A percentile compares a stretch with the other conserved stretches of the same genome.
phyloP scores from a whole-genome alignment of 1,140 invertebrate genomes.

The Trypoxylus dichotomus region DNA sequence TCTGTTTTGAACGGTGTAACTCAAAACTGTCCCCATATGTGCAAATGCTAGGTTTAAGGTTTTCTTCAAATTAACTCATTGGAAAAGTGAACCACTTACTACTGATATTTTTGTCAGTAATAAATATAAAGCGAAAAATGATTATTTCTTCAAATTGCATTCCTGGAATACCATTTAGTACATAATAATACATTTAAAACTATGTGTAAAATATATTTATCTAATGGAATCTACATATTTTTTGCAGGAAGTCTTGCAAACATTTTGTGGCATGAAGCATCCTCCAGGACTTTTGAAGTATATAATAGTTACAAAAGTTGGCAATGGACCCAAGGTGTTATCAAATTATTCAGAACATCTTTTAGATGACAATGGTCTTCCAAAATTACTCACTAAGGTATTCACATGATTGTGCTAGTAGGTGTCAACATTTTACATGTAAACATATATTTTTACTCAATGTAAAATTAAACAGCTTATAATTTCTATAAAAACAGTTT shows the following conservation, averaged over 20 bases:
- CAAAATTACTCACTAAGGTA: slow-evolving; percentile 41
- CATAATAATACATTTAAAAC: too few species aligned
- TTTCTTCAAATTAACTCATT: too few species aligned
- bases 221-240: background rate
- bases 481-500: background rate
- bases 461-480: background rate
- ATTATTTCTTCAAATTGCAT: too few species aligned
- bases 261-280: background rate
- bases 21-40: too few species aligned
- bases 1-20: too few species aligned
- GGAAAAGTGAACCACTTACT: too few species aligned
- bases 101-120: too few species aligned
- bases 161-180: too few species aligned
- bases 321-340: slow-evolving; percentile 66
- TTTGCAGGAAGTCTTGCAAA: background rate
- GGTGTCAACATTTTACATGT: background rate
- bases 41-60: too few species aligned
- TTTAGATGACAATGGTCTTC: slow-evolving; percentile 57
- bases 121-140: too few species aligned
- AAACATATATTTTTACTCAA: background rate
- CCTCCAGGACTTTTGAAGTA: slow-evolving; percentile 69
- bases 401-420: background rate
- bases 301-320: slow-evolving; percentile 81
- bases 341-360: slow-evolving; percentile 57
- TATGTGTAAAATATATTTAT: background rate